phyloP scores from a whole-genome alignment of 2,797 vertebrate genomes.

The Amniataba percoides region DNA sequence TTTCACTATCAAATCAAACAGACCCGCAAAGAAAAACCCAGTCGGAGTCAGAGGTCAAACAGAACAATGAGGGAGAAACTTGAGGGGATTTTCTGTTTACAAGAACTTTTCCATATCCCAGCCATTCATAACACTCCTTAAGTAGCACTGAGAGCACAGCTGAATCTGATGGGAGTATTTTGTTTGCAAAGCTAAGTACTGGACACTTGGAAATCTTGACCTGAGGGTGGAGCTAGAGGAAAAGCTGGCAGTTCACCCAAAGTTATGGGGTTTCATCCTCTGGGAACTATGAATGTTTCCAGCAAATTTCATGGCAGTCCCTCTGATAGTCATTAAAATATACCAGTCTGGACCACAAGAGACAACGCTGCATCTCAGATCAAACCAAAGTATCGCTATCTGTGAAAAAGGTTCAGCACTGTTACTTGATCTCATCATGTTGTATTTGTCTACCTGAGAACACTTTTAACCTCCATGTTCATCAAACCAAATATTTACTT shows the following conservation, averaged over 20 bases:
- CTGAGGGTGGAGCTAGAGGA: not conserved
- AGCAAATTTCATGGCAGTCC: not conserved
- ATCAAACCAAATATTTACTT: conserved; percentile 1
- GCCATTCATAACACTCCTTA: not conserved
- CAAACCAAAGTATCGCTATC: not conserved
- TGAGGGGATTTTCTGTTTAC: too few species aligned
- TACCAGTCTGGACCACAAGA: not conserved
- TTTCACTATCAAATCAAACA: not conserved
- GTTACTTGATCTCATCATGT: not conserved
- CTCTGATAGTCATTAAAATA: not conserved
- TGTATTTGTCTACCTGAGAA: not conserved
- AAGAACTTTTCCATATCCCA: too few species aligned
- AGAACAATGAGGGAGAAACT: not conserved
- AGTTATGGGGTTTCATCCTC: not conserved
- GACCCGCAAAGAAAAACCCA: not conserved
- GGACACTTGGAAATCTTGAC: not conserved
- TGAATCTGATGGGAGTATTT: not conserved
- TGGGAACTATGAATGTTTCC: not conserved
- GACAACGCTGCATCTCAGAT: not conserved
- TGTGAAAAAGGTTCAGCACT: not conserved
- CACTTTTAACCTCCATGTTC: not conserved
- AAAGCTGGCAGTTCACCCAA: not conserved
- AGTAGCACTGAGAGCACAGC: not conserved
- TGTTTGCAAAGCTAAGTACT: not conserved
- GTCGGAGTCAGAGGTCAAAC: not conserved